phyloP scores from a whole-genome alignment of 2,888 invertebrate species.

The Tipula vernalis region DNA sequence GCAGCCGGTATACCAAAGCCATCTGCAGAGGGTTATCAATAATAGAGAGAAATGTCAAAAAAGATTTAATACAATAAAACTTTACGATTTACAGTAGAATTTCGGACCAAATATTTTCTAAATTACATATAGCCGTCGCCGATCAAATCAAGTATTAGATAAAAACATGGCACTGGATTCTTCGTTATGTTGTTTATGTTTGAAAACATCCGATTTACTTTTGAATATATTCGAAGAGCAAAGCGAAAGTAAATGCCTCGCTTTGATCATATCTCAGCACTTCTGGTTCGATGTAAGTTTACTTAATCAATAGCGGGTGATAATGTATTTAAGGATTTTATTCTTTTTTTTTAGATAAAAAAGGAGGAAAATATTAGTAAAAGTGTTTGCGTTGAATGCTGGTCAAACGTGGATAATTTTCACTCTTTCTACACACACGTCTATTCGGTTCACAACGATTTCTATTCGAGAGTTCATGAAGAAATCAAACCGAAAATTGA shows the following conservation, averaged over 20 bases:
- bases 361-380: not conserved
- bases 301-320: not conserved
- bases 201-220: not conserved
- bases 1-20: not conserved
- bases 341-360: not conserved
- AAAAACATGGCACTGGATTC: not conserved
- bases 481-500: not conserved
- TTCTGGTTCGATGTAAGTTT: slow-evolving; percentile 15
- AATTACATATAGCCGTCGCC: not conserved
- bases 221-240: slow-evolving; percentile 6
- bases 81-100: not conserved
- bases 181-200: not conserved
- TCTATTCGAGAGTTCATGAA: not conserved
- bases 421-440: not conserved
- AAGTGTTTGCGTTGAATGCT: not conserved
- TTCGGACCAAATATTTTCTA: not conserved
- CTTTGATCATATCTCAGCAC: slow-evolving; percentile 13
- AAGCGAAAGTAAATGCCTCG: not conserved
- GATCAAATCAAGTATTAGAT: too few species aligned
- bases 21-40: not conserved
- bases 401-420: not conserved
- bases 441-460: not conserved
- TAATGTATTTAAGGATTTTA: not conserved
- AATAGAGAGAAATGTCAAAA: not conserved
- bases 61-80: not conserved